phyloP scores from a whole-genome alignment of 2,888 invertebrate genomes.

The Miltochrista miniata region DNA sequence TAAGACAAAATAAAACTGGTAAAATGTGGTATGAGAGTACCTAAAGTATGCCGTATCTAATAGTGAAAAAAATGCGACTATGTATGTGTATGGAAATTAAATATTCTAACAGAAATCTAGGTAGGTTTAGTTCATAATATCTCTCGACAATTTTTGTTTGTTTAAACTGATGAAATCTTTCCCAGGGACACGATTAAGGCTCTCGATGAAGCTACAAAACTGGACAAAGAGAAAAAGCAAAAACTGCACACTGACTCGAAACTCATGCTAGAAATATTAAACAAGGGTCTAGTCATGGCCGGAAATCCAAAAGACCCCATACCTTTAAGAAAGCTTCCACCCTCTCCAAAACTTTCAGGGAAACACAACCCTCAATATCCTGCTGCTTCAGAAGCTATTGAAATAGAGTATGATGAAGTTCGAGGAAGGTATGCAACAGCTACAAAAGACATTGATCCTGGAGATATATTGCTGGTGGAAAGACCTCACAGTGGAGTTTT shows the following conservation, averaged over 20 bases:
- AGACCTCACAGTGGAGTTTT: conserved; percentile 88
- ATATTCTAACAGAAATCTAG: too few relatives aligned
- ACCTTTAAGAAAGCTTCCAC: conserved; percentile 61
- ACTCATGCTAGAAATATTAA: conserved; percentile 87
- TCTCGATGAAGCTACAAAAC: conserved; percentile 85
- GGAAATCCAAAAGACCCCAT: conserved; percentile 65
- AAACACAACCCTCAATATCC: conserved; percentile 77
- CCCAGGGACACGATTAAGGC: conserved; percentile 86
- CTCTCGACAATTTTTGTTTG: too few relatives aligned
- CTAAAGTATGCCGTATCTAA: too few relatives aligned
- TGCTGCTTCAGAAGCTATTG: conserved; percentile 85
- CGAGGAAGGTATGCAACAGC: conserved; percentile 91
- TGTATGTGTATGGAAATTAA: too few relatives aligned
- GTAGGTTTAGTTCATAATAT: too few relatives aligned
- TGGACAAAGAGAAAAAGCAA: conserved; percentile 84
- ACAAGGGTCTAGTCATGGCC: conserved; percentile 83
- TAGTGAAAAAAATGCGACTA: too few relatives aligned
- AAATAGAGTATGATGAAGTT: conserved; percentile 83
- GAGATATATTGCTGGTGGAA: conserved; percentile 89
- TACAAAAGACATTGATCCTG: conserved; percentile 86
- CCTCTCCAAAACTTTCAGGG: conserved; percentile 67
- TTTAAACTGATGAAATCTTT: conserved; percentile 13
- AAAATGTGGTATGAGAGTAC: too few relatives aligned
- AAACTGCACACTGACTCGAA: conserved; percentile 87
- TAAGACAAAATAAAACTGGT: too few relatives aligned